Percentiles rank a stretch among this genome's conserved stretches.
Conservation (phyloP, 2,888 invertebrate genomes). For the Cremastinae sp. region DNA sequence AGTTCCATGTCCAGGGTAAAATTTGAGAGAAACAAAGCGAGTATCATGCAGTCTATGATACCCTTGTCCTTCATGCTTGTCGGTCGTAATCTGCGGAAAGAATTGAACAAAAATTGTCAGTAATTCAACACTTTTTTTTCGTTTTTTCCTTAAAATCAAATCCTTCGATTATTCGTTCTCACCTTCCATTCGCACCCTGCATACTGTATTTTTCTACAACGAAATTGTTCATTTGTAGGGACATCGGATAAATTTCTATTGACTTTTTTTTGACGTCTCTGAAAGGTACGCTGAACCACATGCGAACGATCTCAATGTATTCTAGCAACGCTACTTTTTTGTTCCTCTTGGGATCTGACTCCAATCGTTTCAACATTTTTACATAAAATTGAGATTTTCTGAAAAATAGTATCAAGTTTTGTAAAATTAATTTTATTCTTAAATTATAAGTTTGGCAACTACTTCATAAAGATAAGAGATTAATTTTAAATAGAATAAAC, state of each 20-base stretch:
- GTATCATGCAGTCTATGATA: slow-evolving; percentile 73
- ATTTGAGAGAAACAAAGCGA: slow-evolving; percentile 71
- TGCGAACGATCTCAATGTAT: slow-evolving; percentile 70
- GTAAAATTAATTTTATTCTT: no score
- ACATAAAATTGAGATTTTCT: slow-evolving; percentile 70
- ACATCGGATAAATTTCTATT: slow-evolving; percentile 65
- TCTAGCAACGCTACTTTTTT: slow-evolving; percentile 71
- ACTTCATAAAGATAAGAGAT: slow-evolving; percentile 14
- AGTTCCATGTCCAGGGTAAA: slow-evolving; percentile 72
- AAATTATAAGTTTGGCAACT: no score
- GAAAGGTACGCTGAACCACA: slow-evolving; percentile 72
- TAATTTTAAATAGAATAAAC: background rate
- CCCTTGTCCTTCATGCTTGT: slow-evolving; percentile 74
- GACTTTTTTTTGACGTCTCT: slow-evolving; percentile 69
- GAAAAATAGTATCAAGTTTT: slow-evolving; percentile 57
- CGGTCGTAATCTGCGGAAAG: slow-evolving; percentile 70
- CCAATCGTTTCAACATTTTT: slow-evolving; percentile 60
- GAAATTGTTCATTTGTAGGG: slow-evolving; percentile 68
- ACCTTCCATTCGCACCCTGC: slow-evolving; percentile 71
- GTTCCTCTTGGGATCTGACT: slow-evolving; percentile 59
- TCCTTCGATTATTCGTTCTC: slow-evolving; percentile 32
- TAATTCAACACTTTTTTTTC: slow-evolving; percentile 6
- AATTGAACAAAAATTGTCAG: background rate
- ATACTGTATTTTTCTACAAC: slow-evolving; percentile 72
- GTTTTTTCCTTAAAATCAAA: background rate